Evolutionary conservation across 2,797 vertebrate genomes (phyloP).

Genomic region (Muscicapa striata): DNA sequence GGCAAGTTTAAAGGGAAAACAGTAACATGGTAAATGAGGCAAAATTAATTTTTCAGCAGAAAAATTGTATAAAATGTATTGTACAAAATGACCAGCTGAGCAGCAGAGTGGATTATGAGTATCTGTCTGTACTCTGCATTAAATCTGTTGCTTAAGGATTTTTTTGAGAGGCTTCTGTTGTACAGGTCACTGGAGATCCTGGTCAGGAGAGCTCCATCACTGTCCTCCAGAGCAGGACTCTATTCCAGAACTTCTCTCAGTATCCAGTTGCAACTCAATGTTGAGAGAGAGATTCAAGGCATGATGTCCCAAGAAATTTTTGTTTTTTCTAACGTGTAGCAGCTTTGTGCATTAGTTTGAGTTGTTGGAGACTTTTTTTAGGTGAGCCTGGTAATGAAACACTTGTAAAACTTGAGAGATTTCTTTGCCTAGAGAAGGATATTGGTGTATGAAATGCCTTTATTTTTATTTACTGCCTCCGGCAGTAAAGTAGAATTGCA

Average conservation of each 20-base stretch:
- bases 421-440: background rate
- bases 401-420: background rate
- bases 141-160: background rate
- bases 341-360: background rate
- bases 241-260: background rate
- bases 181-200: background rate
- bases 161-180: background rate
- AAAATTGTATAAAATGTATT: background rate
- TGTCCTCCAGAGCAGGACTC: background rate
- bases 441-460: background rate
- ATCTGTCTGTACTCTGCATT: background rate
- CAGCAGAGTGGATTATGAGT: background rate
- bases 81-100: background rate
- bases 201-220: background rate
- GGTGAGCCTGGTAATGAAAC: background rate
- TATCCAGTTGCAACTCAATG: background rate
- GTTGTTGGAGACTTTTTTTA: background rate
- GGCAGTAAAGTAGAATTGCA: background rate
- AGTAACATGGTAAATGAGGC: rapidly evolving
- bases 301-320: background rate
- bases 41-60: background rate
- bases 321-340: background rate
- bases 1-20: background rate
- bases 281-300: background rate
- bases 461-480: constrained; percentile 9